These are phyloP conservation scores for Solenopsis fugax DNA, from an alignment of 1,140 invertebrate genomes.

Conservation along the genomic window DNA sequence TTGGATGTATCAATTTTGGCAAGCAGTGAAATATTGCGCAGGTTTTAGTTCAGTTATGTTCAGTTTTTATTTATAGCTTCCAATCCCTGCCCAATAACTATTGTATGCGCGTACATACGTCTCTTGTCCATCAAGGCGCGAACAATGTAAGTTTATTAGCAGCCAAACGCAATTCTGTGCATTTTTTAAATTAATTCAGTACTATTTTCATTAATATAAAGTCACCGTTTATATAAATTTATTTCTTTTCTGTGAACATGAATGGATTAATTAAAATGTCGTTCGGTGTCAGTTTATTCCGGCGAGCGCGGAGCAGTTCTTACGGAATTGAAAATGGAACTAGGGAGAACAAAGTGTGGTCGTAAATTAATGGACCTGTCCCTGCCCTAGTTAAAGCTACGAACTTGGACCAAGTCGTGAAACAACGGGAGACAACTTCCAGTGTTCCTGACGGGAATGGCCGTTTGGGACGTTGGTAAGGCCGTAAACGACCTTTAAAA, in stretches of 20 bases:
- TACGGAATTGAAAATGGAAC: slow-evolving; percentile 79
- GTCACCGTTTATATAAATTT: neutral
- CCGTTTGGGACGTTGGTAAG: slow-evolving; percentile 65
- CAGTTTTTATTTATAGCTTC: slow-evolving; percentile 20
- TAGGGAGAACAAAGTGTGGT: slow-evolving; percentile 78
- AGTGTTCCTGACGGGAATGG: slow-evolving; percentile 66
- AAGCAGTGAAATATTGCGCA: neutral
- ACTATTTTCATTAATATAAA: neutral
- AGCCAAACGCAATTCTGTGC: neutral
- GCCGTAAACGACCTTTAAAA: slow-evolving; percentile 72
- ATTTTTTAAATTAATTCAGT: neutral
- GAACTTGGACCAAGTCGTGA: slow-evolving; percentile 78
- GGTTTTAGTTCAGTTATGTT: neutral
- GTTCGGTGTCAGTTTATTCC: slow-evolving; percentile 11
- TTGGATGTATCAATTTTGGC: slow-evolving; percentile 27
- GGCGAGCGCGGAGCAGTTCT: neutral
- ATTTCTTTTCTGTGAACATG: neutral
- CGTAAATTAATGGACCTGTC: slow-evolving; percentile 82
- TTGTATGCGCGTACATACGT: neutral
- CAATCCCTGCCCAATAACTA: slow-evolving; percentile 9
- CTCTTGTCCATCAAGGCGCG: neutral
- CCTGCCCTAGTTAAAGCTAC: slow-evolving; percentile 77
- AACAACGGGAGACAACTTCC: slow-evolving; percentile 73
- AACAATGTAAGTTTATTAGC: neutral
- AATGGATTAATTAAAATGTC: slow-evolving; percentile 37